Evolutionary conservation across 1,140 invertebrate species (phyloP), one percentile per base, ranked within the genome.

Genomic region (Papilio dardanus): DNA sequence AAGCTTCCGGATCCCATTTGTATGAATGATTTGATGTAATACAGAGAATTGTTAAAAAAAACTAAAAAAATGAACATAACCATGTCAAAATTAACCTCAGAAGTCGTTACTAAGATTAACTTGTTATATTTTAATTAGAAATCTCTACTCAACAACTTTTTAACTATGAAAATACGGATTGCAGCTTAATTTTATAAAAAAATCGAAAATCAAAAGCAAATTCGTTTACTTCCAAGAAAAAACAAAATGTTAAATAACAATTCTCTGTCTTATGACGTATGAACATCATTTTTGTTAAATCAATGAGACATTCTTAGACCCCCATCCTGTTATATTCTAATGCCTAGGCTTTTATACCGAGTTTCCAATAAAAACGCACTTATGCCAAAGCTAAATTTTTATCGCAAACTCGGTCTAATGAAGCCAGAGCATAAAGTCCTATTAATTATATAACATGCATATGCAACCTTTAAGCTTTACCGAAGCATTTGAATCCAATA

Each of bases 381-480:
- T n/a, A n/a, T n/a, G n/a, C n/a, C n/a, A n/a, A n/a, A n/a, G n/a
- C n/a, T n/a, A n/a, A n/a, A n/a, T n/a, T n/a, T n/a, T n/a, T n/a
- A n/a, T n/a, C n/a, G n/a, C n/a, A n/a, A n/a, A n/a, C n/a, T n/a
- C n/a, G n/a, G n/a, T n/a, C n/a, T n/a, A n/a, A n/a, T n/a, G n/a
- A n/a, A n/a, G n/a, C n/a, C n/a, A n/a, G 30, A 30, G 50, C 8
- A 58, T 10, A 58, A 28, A 16, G 54, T 62, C 54, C 50, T 54
- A 54, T 8, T 12, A 12, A 24, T 54, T 2, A 62, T 28, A 46
- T 21, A 74, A 68, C 37, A 76, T 73, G 33, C 21, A 74, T 76
- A 78, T 76, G 79, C 77, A 80, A 76, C 74, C 79, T 80, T n/a
- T 74, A 78, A 50, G 62, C 24, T 62, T 62, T 30, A n/a, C n/a